Evolutionary conservation across 2,797 vertebrate genomes (phyloP), one percentile per base, ranked within the genome.

Genomic region (Pelochelys cantorii): DNA sequence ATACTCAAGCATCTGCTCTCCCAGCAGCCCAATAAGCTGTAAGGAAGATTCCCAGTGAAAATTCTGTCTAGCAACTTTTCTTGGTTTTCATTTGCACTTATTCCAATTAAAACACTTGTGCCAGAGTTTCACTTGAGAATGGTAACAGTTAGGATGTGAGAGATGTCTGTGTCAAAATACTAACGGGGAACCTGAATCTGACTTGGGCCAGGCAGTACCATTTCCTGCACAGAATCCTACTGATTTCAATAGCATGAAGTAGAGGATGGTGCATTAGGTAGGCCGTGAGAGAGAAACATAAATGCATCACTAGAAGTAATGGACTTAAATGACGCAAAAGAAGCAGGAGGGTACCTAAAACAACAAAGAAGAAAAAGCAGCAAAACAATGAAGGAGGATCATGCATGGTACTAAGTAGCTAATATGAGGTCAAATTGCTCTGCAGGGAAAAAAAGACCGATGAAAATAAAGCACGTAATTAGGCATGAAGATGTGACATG

Each of bases 231-330:
- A 29, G 23, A 77, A 25, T 77, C 37, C 25, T 48, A 23, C 25
- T 29, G 42, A 48, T 52, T 52, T 77, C 74, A 77, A 14, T 27
- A 52, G 42, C 3, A 4, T 52, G 25, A 25, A 48, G 42, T 25
- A 52, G 7, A 29, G 42, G 34, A 71, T 2, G 11, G 65, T 22
- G 31, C 14, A 15, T 75, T 8, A 27, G 37, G 37, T 7, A 48
- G 42, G 42, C 42, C 42, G 42, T 48, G 8, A 29, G 25, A 52
- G 7, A 77, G 59, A 55, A 60, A 48, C 23, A 65, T 77, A 79
- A 22, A 13, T 25, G 12, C 0, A 11, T 31, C 34, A 6, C 8
- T 11, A 48, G 68, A 42, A 5, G 20, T 53, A 56, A 42, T 0
- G 0, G 68, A 4, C 5, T 59, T 88, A n/a, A 81, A 48, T 15